Evolutionary conservation across 2,113 vertebrate genomes (phyloP).

Genomic region (Melanerpes formicivorus): DNA sequence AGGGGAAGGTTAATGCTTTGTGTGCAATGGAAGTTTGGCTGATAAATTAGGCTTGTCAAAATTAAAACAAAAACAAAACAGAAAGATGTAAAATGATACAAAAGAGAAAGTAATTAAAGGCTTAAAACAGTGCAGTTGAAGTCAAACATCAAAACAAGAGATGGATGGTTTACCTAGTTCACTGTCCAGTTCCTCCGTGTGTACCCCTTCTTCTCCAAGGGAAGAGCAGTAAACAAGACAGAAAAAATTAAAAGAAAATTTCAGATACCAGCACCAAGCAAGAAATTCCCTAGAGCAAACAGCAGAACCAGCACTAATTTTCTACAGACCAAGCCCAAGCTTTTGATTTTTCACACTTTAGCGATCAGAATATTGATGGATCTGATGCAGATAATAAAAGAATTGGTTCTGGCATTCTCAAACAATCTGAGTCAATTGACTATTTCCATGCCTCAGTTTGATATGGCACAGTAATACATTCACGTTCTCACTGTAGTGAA

Average conservation of each 20-base stretch:
- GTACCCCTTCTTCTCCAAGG: conserved; percentile 96
- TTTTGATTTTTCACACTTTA: conserved; percentile 32
- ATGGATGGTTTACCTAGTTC: conserved; percentile 90
- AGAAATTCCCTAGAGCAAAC: conserved; percentile 73
- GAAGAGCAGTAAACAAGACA: conserved; percentile 79
- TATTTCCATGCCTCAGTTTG: background rate
- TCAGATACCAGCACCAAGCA: conserved; percentile 79
- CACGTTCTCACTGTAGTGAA: background rate
- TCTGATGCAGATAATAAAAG: conserved; percentile 43
- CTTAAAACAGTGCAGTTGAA: conserved; percentile 46
- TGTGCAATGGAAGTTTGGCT: background rate
- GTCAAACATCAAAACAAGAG: conserved; percentile 58
- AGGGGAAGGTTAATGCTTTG: background rate
- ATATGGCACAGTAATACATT: conserved; percentile 16
- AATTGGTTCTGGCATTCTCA: conserved; percentile 16
- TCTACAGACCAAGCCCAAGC: conserved; percentile 58
- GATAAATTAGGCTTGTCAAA: background rate
- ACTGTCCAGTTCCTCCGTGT: conserved; percentile 99
- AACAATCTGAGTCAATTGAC: conserved; percentile 11
- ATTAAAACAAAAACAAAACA: background rate
- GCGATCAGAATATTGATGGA: conserved; percentile 53
- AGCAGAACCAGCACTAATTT: conserved; percentile 59
- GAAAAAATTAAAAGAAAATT: conserved; percentile 81
- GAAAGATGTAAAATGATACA: conserved; percentile 61
- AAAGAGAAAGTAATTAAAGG: conserved; percentile 44